These are phyloP conservation scores for Lepisosteus oculatus DNA, from an alignment of 2,113 vertebrate genomes.

Conservation along the genomic window DNA sequence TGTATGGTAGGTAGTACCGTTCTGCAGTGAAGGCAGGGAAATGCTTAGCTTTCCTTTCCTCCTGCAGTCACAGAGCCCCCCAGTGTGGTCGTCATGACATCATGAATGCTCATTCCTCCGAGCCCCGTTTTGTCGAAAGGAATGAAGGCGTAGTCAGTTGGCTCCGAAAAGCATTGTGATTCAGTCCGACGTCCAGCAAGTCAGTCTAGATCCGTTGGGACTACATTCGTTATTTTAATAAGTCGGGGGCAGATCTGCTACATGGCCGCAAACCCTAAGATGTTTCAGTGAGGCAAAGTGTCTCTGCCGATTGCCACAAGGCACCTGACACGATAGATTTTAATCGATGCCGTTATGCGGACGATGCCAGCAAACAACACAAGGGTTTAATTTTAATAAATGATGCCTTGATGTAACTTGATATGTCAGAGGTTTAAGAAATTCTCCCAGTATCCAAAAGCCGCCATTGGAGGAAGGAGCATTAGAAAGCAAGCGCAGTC, in stretches of 20 bases:
- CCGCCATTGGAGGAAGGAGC: not conserved
- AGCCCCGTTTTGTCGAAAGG: slow-evolving; percentile 75
- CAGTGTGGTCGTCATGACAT: slow-evolving; percentile 48
- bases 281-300: slow-evolving; percentile 52
- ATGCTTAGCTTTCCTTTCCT: slow-evolving; percentile 27
- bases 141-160: slow-evolving; percentile 74
- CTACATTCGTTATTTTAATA: slow-evolving; percentile 67
- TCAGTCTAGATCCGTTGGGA: slow-evolving; percentile 48
- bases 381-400: not conserved
- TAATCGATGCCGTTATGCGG: slow-evolving; percentile 46
- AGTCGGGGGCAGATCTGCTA: slow-evolving; percentile 50
- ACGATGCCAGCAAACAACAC: slow-evolving; percentile 14
- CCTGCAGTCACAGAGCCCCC: slow-evolving; percentile 22
- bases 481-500: not conserved
- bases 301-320: slow-evolving; percentile 71
- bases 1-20: not conserved
- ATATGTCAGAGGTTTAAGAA: slow-evolving; percentile 17
- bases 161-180: slow-evolving; percentile 73
- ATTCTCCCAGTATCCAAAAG: slow-evolving; percentile 15
- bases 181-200: slow-evolving; percentile 70
- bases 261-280: slow-evolving; percentile 63
- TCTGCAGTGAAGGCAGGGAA: not conserved
- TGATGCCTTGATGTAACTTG: slow-evolving; percentile 2
- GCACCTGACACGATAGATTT: slow-evolving; percentile 71
- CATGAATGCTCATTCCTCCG: slow-evolving; percentile 58